Evolutionary conservation across 2,888 invertebrate genomes (phyloP).

Genomic region (Xylophagus ater): DNA sequence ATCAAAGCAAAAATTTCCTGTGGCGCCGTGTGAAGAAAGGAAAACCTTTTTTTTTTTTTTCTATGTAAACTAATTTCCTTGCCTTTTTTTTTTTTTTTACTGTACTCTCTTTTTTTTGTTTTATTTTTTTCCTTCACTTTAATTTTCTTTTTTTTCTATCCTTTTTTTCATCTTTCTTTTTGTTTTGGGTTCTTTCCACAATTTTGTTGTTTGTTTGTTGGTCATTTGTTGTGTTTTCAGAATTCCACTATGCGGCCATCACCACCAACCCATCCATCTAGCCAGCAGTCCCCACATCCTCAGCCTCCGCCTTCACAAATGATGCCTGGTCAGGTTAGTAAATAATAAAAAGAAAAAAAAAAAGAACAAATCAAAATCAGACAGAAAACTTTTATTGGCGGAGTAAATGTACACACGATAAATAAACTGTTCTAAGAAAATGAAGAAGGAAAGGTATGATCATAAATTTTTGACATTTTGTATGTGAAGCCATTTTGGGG

Average conservation of each 20-base stretch:
- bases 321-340: conserved; percentile 59
- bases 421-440: too few species aligned
- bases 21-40: too few species aligned
- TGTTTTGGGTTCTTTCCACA: too few species aligned
- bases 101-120: too few species aligned
- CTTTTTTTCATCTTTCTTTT: conserved; percentile 10
- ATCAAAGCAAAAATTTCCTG: too few species aligned
- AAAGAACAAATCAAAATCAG: conserved; percentile 3
- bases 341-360: conserved; percentile 9
- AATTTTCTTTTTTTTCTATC: conserved; percentile 10
- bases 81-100: too few species aligned
- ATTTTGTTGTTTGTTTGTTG: conserved; percentile 20
- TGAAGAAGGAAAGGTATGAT: too few species aligned
- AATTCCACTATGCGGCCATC: conserved; percentile 75
- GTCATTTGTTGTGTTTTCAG: conserved; percentile 39
- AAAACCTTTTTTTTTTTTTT: too few species aligned
- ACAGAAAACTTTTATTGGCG: conserved; percentile 14
- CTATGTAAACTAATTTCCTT: too few species aligned
- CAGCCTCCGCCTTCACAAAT: conserved; percentile 74
- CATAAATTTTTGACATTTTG: too few species aligned
- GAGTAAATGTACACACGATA: too few species aligned
- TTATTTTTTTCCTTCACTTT: background rate
- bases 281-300: conserved; percentile 81
- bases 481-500: too few species aligned
- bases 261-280: conserved; percentile 77